Evolutionary conservation across 2,113 vertebrate genomes (phyloP).

Genomic region (Oceanites oceanicus): DNA sequence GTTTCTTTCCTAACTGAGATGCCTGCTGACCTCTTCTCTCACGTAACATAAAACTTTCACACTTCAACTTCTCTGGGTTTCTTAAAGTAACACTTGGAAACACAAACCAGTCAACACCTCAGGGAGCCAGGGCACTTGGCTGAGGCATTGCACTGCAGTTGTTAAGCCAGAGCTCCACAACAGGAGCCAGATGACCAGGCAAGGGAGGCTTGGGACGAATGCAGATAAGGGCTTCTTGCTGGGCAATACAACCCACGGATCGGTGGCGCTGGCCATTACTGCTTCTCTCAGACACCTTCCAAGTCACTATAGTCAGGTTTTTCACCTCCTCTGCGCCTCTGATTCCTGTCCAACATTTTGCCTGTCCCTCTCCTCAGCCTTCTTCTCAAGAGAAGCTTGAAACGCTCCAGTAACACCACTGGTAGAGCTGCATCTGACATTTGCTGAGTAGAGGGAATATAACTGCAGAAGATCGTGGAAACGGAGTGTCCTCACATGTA

Average conservation of each 20-base stretch:
- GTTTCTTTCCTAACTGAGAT: conserved; percentile 28
- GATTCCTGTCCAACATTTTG: neutral
- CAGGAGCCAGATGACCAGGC: neutral
- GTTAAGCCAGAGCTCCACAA: neutral
- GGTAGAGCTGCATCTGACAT: neutral
- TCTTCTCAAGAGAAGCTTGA: neutral
- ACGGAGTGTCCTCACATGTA: neutral
- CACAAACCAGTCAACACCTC: conserved; percentile 51
- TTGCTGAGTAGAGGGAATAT: neutral
- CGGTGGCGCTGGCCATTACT: neutral
- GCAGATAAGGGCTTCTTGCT: neutral
- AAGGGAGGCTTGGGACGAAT: neutral
- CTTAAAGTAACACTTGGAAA: conserved; percentile 64
- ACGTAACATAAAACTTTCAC: conserved; percentile 57
- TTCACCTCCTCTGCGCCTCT: neutral
- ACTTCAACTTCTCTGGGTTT: conserved; percentile 54
- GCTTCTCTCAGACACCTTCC: neutral
- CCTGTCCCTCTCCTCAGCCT: neutral
- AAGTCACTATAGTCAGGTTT: neutral
- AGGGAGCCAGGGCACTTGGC: neutral
- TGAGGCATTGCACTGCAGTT: neutral
- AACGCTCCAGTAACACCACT: neutral
- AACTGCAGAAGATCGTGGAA: neutral
- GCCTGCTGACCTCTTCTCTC: conserved; percentile 49
- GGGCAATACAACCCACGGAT: neutral